Evolutionary conservation across 2,888 invertebrate genomes (phyloP).

Genomic region (Hedya salicella): DNA sequence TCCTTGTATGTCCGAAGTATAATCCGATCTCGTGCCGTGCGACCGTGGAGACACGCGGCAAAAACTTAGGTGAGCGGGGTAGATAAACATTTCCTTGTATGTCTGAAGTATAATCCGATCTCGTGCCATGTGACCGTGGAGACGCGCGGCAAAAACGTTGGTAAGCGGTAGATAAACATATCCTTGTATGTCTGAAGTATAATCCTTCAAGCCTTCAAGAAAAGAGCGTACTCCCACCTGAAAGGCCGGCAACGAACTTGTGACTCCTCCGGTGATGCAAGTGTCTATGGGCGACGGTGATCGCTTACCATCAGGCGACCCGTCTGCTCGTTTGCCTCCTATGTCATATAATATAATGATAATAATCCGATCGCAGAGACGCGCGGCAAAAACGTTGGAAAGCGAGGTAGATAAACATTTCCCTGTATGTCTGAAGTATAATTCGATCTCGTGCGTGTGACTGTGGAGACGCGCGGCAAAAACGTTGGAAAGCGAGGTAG

Average conservation of each 20-base stretch:
- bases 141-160: conserved; percentile 51
- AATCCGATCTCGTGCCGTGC: conserved; percentile 24
- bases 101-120: conserved; percentile 4
- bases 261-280: no score
- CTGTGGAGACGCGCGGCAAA: conserved; percentile 43
- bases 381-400: no score
- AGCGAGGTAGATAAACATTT: no score
- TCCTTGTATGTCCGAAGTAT: no score
- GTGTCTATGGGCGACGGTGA: no score
- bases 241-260: no score
- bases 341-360: no score
- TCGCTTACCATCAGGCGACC: no score
- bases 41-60: conserved; percentile 45
- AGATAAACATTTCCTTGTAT: conserved; percentile 75
- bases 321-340: no score
- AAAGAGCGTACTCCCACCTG: no score
- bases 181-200: conserved; percentile 61
- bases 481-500: no score
- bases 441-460: conserved; percentile 14
- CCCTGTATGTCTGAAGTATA: no score
- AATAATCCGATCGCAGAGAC: conserved; percentile 41
- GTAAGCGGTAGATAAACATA: conserved; percentile 73
- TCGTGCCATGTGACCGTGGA: conserved; percentile 37
- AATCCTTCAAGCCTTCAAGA: conserved; percentile 8
- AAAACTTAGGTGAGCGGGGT: conserved; percentile 59